Evolutionary conservation across 2,113 vertebrate genomes (phyloP).

Genomic region (Misgurnus anguillicaudatus): DNA sequence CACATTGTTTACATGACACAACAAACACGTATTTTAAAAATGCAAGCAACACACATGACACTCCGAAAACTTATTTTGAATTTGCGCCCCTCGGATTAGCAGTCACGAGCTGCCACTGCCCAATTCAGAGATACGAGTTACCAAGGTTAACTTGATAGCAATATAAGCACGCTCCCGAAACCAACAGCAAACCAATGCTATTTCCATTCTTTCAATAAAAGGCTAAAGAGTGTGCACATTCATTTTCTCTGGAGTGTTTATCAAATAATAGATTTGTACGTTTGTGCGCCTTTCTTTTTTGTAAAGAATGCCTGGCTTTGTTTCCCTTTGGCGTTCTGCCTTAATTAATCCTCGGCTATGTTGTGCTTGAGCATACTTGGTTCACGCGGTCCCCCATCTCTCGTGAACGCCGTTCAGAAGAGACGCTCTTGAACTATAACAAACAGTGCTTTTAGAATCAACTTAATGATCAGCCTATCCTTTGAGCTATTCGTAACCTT

Average conservation of each 20-base stretch:
- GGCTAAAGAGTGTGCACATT: not conserved
- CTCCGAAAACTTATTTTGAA: no score
- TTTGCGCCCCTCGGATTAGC: no score
- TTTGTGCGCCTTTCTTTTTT: not conserved
- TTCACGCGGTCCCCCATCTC: not conserved
- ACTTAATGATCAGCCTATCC: slow-evolving; percentile 40
- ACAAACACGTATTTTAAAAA: no score
- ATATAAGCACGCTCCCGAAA: not conserved
- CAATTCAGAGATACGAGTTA: no score
- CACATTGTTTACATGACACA: no score
- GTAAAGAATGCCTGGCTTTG: not conserved
- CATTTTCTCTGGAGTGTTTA: not conserved
- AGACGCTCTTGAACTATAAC: not conserved
- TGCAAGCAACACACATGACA: no score
- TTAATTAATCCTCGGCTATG: not conserved
- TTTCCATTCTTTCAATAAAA: slow-evolving; percentile 3
- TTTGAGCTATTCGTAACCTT: slow-evolving; percentile 23
- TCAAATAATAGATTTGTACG: not conserved
- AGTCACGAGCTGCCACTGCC: no score
- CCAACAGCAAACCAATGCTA: not conserved
- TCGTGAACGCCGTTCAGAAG: not conserved
- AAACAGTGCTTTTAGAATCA: slow-evolving; percentile 25
- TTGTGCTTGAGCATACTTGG: not conserved
- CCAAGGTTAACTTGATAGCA: no score
- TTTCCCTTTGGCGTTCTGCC: not conserved